phyloP scores from a whole-genome alignment of 2,113 vertebrate genomes.

The Crotalus viridis region DNA sequence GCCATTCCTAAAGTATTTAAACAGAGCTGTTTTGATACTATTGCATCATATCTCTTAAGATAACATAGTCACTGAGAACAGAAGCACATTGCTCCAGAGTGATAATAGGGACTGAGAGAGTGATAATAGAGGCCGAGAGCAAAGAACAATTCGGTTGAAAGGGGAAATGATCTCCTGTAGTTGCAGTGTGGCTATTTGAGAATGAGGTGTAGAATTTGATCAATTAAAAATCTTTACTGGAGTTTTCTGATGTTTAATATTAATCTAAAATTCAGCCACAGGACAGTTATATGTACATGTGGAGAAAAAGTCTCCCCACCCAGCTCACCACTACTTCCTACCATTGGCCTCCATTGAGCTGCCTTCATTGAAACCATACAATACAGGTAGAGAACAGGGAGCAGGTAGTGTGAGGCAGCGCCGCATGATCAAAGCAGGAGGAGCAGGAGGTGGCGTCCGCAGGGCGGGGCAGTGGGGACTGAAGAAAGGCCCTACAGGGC shows the following conservation, averaged over 20 bases:
- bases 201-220: background rate
- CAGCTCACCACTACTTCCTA: no score
- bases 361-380: no score
- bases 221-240: background rate
- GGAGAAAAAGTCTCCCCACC: no score
- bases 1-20: background rate
- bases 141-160: background rate
- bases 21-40: background rate
- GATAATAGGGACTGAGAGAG: background rate
- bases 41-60: conserved; percentile 3
- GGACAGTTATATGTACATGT: no score
- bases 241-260: background rate
- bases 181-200: background rate
- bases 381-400: no score
- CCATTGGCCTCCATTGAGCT: no score
- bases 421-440: no score
- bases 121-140: conserved; percentile 4
- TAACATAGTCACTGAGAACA: conserved; percentile 14
- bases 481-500: no score
- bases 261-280: background rate
- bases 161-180: background rate
- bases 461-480: no score
- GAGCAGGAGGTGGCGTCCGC: no score
- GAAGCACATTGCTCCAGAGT: conserved; percentile 7
- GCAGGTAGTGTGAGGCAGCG: no score